Percentiles rank a stretch among this genome's conserved stretches.
phyloP scores from a whole-genome alignment of 2,888 invertebrate genomes.

The Aphodius sticticus region DNA sequence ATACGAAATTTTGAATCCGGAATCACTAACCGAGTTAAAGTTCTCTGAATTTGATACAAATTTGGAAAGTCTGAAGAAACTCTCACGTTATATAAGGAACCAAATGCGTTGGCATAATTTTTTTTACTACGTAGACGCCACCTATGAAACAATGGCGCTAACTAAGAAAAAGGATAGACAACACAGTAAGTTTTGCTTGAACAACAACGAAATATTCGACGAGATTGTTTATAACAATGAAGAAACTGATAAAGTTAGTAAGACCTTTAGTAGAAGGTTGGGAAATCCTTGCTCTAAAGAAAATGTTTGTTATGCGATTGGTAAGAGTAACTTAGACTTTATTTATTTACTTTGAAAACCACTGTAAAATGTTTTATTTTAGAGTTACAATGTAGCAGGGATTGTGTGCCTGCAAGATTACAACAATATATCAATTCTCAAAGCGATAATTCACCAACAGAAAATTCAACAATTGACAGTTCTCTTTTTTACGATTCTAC shows the following conservation, averaged over 20 bases:
- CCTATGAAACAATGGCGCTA: conserved; percentile 30
- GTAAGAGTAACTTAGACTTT: conserved; percentile 19
- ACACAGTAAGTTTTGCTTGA: conserved; percentile 37
- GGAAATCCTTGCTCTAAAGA: conserved; percentile 35
- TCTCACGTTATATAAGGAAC: conserved; percentile 37
- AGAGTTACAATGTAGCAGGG: conserved; percentile 33
- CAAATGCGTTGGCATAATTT: conserved; percentile 39
- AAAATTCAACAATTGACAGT: neutral
- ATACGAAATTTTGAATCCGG: conserved; percentile 35
- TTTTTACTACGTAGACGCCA: conserved; percentile 34
- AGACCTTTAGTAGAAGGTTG: conserved; percentile 36
- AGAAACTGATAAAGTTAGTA: conserved; percentile 33
- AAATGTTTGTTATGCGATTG: conserved; percentile 36
- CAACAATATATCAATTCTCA: conserved; percentile 30
- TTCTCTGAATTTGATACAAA: conserved; percentile 23
- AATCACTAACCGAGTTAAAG: conserved; percentile 31
- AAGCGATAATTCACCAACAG: neutral
- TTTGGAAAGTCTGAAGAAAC: conserved; percentile 20
- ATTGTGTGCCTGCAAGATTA: conserved; percentile 29
- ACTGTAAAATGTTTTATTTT: neutral
- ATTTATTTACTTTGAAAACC: neutral
- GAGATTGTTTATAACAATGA: conserved; percentile 35
- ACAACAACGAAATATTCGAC: conserved; percentile 27
- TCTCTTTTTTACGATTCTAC: neutral
- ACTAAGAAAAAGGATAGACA: conserved; percentile 27